Evolutionary conservation across 1,140 invertebrate species (phyloP).

Genomic region (Cardiocondyla obscurior): DNA sequence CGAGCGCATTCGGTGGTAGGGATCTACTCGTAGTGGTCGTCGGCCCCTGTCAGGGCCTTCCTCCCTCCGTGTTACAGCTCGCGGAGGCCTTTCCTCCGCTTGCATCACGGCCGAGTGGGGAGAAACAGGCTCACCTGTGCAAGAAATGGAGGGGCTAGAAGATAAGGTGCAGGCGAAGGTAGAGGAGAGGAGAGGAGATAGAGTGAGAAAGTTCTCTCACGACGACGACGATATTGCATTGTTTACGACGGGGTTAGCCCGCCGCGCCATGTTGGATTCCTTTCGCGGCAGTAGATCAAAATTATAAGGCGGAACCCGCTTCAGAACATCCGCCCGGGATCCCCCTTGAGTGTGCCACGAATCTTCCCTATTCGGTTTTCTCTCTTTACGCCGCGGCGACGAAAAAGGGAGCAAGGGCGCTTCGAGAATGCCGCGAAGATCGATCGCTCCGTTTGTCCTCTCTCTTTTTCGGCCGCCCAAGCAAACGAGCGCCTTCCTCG

Average conservation of each 20-base stretch:
- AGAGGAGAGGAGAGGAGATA: slow-evolving; percentile 61
- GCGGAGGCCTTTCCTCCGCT: slow-evolving; percentile 42
- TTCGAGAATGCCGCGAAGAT: slow-evolving; percentile 39
- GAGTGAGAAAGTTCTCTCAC: slow-evolving; percentile 48
- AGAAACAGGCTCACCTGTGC: slow-evolving; percentile 3
- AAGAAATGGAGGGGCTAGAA: not conserved
- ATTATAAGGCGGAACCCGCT: slow-evolving; percentile 76
- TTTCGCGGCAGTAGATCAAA: slow-evolving; percentile 75
- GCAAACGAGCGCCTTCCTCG: slow-evolving; percentile 56
- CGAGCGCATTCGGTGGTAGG: slow-evolving; percentile 34
- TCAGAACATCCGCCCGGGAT: slow-evolving; percentile 58
- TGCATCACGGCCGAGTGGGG: slow-evolving; percentile 31
- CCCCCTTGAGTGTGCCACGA: slow-evolving; percentile 29
- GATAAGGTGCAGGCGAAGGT: slow-evolving; percentile 21
- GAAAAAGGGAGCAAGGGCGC: slow-evolving; percentile 41
- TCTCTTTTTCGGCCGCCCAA: slow-evolving; percentile 31
- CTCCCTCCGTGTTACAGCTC: slow-evolving; percentile 42
- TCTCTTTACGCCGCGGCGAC: not conserved
- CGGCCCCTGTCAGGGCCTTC: slow-evolving; percentile 67
- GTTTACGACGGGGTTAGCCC: slow-evolving; percentile 71
- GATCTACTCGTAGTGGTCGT: slow-evolving; percentile 69
- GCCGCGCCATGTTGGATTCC: slow-evolving; percentile 77
- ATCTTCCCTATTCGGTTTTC: not conserved
- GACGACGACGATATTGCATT: slow-evolving; percentile 67
- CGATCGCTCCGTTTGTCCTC: slow-evolving; percentile 34